Percentiles rank a stretch among this genome's conserved stretches.
These are phyloP conservation scores for Oppia nitens DNA, from an alignment of 1,140 invertebrate species.

Conservation along the genomic window DNA sequence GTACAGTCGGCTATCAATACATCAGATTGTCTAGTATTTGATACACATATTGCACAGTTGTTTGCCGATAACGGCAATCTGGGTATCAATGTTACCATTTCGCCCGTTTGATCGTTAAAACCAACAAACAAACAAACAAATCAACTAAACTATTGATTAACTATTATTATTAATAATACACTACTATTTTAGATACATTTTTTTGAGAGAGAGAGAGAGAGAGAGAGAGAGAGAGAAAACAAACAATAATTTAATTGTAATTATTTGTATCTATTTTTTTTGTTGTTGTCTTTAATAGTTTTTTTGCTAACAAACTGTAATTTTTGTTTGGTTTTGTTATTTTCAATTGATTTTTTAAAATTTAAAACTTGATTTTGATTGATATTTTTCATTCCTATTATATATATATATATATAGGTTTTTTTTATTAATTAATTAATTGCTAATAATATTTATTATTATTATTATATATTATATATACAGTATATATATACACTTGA, in stretches of 20 bases:
- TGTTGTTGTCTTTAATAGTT: not conserved
- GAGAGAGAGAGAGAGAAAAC: not conserved
- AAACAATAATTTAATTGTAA: not conserved
- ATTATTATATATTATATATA: not conserved
- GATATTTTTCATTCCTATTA: not conserved
- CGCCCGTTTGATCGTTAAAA: conserved; percentile 24
- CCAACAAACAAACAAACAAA: conserved; percentile 3
- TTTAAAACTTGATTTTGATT: not conserved
- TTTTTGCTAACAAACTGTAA: not conserved
- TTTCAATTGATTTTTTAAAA: not conserved
- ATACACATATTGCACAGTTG: conserved; percentile 89
- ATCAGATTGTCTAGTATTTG: conserved; percentile 96
- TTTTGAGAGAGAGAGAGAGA: not conserved
- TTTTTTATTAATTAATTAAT: not conserved
- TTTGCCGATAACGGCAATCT: conserved; percentile 99
- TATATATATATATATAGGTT: too few relatives aligned
- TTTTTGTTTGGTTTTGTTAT: not conserved
- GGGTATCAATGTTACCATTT: conserved; percentile 98
- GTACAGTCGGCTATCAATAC: conserved; percentile 94
- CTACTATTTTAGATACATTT: not conserved
- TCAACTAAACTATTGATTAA: not conserved
- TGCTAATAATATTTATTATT: not conserved
- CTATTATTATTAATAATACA: not conserved
- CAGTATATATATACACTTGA: not conserved
- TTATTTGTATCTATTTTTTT: not conserved